Evolutionary conservation across 2,797 vertebrate genomes (phyloP).

Genomic region (Protonibea diacanthus): DNA sequence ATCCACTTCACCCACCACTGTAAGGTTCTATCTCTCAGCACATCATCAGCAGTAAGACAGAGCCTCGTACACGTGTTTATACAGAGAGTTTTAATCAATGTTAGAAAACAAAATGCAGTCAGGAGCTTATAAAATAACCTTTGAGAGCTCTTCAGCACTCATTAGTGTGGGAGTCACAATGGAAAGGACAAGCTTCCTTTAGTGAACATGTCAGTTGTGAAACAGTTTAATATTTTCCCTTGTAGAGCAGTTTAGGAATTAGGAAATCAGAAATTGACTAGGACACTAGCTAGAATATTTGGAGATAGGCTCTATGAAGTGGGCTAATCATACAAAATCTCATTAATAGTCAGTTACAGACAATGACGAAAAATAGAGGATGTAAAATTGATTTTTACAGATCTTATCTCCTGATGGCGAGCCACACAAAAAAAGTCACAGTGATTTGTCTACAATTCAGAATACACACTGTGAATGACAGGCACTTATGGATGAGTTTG

Average conservation of each 20-base stretch:
- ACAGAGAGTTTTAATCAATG: constrained; percentile 75
- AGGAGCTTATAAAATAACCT: constrained; percentile 49
- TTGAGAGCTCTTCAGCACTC: constrained; percentile 15
- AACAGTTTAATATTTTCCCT: constrained; percentile 13
- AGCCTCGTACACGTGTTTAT: constrained; percentile 23
- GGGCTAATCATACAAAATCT: constrained; percentile 20
- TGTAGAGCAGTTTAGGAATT: constrained; percentile 25
- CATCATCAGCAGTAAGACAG: constrained; percentile 2
- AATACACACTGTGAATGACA: constrained; percentile 40
- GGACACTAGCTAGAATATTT: not conserved
- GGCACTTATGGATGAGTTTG: constrained; percentile 51
- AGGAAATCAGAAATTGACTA: constrained; percentile 18
- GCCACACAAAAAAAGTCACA: constrained; percentile 30
- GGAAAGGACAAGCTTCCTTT: constrained; percentile 36
- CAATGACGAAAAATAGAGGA: constrained; percentile 3
- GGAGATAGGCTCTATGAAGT: constrained; percentile 23
- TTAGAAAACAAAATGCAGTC: constrained; percentile 72
- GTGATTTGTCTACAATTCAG: constrained; percentile 32
- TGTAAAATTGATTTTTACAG: constrained; percentile 29
- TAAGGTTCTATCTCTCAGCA: not conserved
- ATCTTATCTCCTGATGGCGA: constrained; percentile 21
- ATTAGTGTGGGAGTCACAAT: constrained; percentile 52
- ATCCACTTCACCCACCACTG: not conserved
- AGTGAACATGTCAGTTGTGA: constrained; percentile 60
- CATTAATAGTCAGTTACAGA: constrained; percentile 8